Percentiles rank a stretch among this genome's conserved stretches.
Conservation (phyloP, 1,140 invertebrate genomes). For the Drosophila equinoxialis region DNA sequence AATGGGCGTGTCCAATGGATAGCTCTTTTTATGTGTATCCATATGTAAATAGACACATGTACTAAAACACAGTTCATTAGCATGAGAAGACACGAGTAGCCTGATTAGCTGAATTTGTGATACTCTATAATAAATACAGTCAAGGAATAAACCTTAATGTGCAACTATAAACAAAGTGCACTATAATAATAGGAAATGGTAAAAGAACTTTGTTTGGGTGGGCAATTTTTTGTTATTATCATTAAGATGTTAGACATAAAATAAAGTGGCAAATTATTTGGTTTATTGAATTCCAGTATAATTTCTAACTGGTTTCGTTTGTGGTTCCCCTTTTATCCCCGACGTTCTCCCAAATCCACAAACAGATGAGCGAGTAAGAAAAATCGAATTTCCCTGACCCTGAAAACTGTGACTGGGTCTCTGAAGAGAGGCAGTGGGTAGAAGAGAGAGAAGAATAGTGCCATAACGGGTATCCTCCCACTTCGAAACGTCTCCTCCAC, state of each 20-base stretch:
- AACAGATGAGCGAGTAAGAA: constrained; percentile 38
- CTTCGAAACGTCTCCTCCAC: constrained; percentile 26
- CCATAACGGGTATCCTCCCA: constrained; percentile 68
- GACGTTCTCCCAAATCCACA: constrained; percentile 23
- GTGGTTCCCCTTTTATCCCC: constrained; percentile 14
- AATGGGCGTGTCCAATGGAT: constrained; percentile 29
- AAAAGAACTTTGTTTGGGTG: too few species aligned
- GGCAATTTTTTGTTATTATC: too few species aligned
- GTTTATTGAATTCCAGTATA: not conserved
- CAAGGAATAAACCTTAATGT: not conserved
- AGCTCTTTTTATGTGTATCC: not conserved
- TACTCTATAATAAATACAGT: not conserved
- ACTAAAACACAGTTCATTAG: constrained; percentile 30
- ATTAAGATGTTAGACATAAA: too few species aligned
- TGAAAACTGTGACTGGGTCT: constrained; percentile 56
- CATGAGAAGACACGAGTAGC: not conserved
- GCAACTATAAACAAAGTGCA: not conserved
- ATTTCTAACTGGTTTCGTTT: constrained; percentile 1
- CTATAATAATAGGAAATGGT: too few species aligned
- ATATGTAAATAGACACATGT: not conserved
- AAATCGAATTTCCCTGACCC: constrained; percentile 80
- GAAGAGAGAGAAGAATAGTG: constrained; percentile 44
- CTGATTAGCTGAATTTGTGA: not conserved
- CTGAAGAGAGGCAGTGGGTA: constrained; percentile 16
- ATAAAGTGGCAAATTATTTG: not conserved